These are phyloP conservation scores for Poeciliopsis turneri DNA, from an alignment of 2,797 vertebrate genomes.

Conservation along the genomic window DNA sequence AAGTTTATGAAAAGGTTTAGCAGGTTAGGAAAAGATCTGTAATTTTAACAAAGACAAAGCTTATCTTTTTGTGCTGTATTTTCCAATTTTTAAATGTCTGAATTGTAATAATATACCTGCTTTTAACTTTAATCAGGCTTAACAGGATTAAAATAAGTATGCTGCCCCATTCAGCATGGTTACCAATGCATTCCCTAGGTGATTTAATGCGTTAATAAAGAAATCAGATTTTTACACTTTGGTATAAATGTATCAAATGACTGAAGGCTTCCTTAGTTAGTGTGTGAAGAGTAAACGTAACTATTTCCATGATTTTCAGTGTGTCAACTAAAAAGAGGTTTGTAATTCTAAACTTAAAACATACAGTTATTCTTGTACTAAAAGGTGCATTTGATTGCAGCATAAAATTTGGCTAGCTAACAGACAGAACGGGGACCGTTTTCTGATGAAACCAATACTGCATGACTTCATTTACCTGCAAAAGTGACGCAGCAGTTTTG, in stretches of 20 bases:
- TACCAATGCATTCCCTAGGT: background rate
- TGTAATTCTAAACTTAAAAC: background rate
- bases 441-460: constrained; percentile 33
- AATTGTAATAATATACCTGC: background rate
- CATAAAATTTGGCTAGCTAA: background rate
- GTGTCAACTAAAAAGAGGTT: background rate
- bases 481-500: constrained; percentile 69
- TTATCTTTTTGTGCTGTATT: background rate
- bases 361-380: background rate
- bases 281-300: background rate
- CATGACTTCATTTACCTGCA: constrained; percentile 37
- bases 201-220: background rate
- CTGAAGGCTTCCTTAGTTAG: background rate
- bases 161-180: no score
- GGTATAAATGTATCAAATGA: background rate
- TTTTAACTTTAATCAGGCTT: background rate
- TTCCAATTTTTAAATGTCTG: background rate
- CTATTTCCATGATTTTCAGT: background rate
- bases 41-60: background rate
- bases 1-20: background rate
- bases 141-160: background rate
- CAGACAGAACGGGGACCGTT: background rate
- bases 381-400: background rate
- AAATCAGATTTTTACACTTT: background rate
- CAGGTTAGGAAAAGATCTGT: background rate